A percentile compares a stretch with the other conserved stretches of the same genome.
phyloP scores from a whole-genome alignment of 1,140 invertebrate species.

The Oedothorax gibbosus region DNA sequence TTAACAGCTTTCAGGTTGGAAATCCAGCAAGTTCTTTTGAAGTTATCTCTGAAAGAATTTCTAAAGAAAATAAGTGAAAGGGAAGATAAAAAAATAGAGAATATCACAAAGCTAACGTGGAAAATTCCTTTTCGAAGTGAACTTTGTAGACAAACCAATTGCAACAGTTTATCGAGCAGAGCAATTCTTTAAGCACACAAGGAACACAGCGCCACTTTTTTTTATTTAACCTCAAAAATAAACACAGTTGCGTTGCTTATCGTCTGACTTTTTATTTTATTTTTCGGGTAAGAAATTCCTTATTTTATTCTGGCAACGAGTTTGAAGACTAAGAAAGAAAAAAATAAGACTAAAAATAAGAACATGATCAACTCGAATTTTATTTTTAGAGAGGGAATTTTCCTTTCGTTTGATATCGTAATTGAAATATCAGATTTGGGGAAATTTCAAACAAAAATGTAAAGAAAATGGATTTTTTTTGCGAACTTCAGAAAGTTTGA shows the following conservation, averaged over 20 bases:
- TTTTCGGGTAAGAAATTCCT: conserved; percentile 11
- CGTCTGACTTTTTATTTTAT: conserved; percentile 1
- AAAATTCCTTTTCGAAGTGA: conserved; percentile 36
- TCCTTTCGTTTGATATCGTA: conserved; percentile 27
- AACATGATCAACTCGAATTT: too few relatives aligned
- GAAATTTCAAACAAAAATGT: conserved; percentile 3
- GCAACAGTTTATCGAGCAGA: conserved; percentile 35
- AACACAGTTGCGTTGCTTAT: conserved; percentile 47
- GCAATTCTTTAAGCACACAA: conserved; percentile 57
- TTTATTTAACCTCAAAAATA: conserved; percentile 58
- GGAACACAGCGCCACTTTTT: conserved; percentile 36
- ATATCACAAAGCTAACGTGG: conserved; percentile 31
- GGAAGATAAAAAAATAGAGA: conserved; percentile 3
- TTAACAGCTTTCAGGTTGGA: background rate
- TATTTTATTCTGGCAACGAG: conserved; percentile 43
- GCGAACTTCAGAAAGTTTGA: conserved; percentile 8
- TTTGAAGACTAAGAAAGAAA: background rate
- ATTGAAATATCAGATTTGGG: conserved; percentile 59
- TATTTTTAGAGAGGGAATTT: too few relatives aligned
- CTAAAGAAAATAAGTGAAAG: background rate
- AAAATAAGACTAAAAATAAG: too few relatives aligned
- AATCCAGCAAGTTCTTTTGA: conserved; percentile 14
- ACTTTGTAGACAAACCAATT: conserved; percentile 57
- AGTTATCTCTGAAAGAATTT: background rate
- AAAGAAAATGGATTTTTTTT: conserved; percentile 12